phyloP scores from a whole-genome alignment of 2,888 invertebrate genomes.

The Melanchra persicariae region DNA sequence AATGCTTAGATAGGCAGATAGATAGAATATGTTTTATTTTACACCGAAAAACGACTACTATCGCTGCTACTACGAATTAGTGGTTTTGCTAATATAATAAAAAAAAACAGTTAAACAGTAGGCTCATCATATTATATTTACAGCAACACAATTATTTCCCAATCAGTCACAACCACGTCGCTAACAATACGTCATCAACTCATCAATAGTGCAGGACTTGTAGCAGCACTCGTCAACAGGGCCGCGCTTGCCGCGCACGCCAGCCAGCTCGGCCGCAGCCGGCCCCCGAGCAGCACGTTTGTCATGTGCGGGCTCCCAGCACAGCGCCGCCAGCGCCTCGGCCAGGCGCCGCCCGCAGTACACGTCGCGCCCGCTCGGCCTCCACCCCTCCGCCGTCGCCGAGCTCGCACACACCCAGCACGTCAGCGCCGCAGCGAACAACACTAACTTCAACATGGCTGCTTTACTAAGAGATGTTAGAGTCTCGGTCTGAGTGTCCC shows the following conservation, averaged over 20 bases:
- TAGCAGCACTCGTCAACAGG: constrained; percentile 71
- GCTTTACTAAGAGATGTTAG: neutral
- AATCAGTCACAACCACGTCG: neutral
- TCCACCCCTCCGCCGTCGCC: neutral
- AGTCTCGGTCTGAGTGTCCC: constrained; percentile 22
- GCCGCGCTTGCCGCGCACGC: constrained; percentile 61
- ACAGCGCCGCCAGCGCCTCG: constrained; percentile 31
- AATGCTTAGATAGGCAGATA: no score
- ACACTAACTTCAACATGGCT: constrained; percentile 40
- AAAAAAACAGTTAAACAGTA: neutral
- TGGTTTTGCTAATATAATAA: neutral
- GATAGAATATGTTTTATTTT: no score
- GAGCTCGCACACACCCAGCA: constrained; percentile 12
- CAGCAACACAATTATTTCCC: constrained; percentile 3
- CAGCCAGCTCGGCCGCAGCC: constrained; percentile 27
- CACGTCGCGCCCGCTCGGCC: constrained; percentile 14
- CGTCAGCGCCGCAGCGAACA: constrained; percentile 21
- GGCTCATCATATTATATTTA: constrained; percentile 22
- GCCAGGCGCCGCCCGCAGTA: constrained; percentile 55
- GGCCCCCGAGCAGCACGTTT: constrained; percentile 46
- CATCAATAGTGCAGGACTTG: constrained; percentile 2
- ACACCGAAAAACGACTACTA: no score
- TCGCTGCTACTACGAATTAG: no score
- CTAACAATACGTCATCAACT: constrained; percentile 5
- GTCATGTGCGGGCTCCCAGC: constrained; percentile 35